Evolutionary conservation across 2,113 vertebrate genomes (phyloP).

Genomic region (Bothrops jararaca): DNA sequence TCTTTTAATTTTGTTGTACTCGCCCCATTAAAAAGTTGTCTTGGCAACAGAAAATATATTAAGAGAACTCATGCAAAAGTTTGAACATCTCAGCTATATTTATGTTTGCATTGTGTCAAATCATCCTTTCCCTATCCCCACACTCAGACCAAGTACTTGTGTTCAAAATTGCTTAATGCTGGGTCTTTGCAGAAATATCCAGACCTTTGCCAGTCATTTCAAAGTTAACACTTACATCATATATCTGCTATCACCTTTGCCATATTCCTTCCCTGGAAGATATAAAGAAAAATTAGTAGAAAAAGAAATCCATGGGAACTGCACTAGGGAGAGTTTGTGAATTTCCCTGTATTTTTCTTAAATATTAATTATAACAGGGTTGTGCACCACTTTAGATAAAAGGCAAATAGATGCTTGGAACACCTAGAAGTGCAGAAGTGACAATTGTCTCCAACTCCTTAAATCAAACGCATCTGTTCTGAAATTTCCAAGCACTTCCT

Average conservation of each 20-base stretch:
- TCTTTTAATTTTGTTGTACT: not conserved
- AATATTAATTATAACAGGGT: not conserved
- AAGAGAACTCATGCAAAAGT: not conserved
- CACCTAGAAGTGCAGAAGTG: not conserved
- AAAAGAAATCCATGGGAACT: too few relatives aligned
- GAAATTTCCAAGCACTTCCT: too few relatives aligned
- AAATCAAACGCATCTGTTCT: too few relatives aligned
- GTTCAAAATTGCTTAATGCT: not conserved
- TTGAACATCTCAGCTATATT: not conserved
- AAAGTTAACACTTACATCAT: constrained; percentile 75
- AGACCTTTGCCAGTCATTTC: not conserved
- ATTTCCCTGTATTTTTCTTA: not conserved
- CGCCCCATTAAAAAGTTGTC: not conserved
- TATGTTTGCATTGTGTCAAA: not conserved
- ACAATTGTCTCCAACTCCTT: too few relatives aligned
- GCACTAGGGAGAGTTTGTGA: too few relatives aligned
- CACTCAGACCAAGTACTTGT: not conserved
- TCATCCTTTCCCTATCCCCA: not conserved
- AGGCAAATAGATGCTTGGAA: too few relatives aligned
- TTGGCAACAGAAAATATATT: not conserved
- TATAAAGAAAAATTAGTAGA: not conserved
- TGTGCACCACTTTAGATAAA: not conserved
- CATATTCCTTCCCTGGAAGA: constrained; percentile 86
- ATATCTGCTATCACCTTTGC: constrained; percentile 89
- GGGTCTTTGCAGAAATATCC: not conserved